Conservation (phyloP, 2,797 vertebrate species). For the Dendrocincla tyrannina region DNA sequence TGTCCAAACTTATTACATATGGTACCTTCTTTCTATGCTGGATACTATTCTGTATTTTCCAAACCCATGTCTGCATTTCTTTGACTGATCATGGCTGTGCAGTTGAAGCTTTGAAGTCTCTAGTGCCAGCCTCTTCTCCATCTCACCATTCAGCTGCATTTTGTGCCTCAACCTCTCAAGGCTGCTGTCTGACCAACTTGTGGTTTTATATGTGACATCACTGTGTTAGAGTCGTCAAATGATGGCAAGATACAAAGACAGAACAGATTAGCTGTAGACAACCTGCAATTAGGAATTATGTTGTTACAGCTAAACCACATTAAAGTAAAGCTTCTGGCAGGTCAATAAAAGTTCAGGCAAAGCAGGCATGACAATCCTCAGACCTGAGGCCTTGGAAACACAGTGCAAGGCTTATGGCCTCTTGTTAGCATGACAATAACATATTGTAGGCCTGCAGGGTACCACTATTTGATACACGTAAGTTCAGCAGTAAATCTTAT, state of each 20-base stretch:
- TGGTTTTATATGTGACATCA: not conserved
- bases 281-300: not conserved
- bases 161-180: not conserved
- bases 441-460: not conserved
- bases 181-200: not conserved
- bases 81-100: not conserved
- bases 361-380: not conserved
- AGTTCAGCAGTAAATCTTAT: not conserved
- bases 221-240: not conserved
- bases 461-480: not conserved
- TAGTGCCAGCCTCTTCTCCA: not conserved
- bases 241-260: not conserved
- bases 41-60: not conserved
- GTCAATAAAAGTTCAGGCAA: not conserved
- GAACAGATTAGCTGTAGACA: not conserved
- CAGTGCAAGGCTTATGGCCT: not conserved
- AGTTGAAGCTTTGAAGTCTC: not conserved
- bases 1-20: not conserved
- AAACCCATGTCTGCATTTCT: not conserved
- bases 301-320: not conserved
- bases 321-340: not conserved
- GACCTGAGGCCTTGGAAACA: not conserved
- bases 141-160: not conserved
- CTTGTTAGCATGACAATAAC: not conserved
- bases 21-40: not conserved